phyloP scores from a whole-genome alignment of 2,888 invertebrate genomes.

The Falcaria lacertinaria region DNA sequence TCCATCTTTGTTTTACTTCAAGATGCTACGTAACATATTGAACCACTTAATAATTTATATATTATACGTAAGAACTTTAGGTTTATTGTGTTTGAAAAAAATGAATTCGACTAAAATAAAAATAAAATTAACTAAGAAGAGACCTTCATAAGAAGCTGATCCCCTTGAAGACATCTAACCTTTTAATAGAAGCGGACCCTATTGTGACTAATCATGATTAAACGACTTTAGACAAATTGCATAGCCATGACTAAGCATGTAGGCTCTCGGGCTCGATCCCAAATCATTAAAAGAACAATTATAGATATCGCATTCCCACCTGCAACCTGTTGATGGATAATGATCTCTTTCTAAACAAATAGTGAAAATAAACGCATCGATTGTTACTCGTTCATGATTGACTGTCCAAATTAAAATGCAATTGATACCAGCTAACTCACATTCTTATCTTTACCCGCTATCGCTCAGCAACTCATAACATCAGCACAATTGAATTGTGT shows the following conservation, averaged over 20 bases:
- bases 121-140: neutral
- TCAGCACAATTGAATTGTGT: neutral
- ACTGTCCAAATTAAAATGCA: constrained; percentile 34
- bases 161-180: constrained; percentile 61
- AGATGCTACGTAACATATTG: neutral
- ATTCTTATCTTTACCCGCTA: constrained; percentile 1
- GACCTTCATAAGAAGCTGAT: constrained; percentile 42
- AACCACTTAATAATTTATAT: too few relatives aligned
- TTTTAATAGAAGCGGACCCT: constrained; percentile 68
- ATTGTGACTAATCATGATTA: constrained; percentile 80
- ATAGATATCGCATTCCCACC: constrained; percentile 77
- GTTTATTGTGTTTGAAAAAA: too few relatives aligned
- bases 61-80: too few relatives aligned
- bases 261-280: constrained; percentile 61
- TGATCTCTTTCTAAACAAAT: constrained; percentile 74
- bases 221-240: constrained; percentile 80
- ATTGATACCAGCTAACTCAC: constrained; percentile 25
- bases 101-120: neutral
- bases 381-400: constrained; percentile 34
- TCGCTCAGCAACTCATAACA: neutral
- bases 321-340: constrained; percentile 74
- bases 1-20: constrained; percentile 7
- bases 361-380: constrained; percentile 48
- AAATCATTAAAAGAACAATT: constrained; percentile 79
- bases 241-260: constrained; percentile 77